Conservation (phyloP, 64 coral and sea anemone genomes). For the Catalaphyllia jardinei region DNA sequence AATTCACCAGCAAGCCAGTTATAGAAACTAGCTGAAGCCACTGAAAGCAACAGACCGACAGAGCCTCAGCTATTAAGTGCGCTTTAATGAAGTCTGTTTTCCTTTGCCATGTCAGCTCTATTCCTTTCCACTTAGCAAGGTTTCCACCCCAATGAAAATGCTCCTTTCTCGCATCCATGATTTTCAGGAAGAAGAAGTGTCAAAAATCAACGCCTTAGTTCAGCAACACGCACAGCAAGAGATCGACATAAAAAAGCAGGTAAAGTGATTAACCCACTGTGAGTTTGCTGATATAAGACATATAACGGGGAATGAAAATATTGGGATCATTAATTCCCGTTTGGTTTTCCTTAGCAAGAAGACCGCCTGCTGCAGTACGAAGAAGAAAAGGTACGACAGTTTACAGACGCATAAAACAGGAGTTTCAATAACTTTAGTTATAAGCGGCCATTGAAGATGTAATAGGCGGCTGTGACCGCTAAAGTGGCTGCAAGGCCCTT, state of each 20-base stretch:
- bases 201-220: constrained; percentile 1
- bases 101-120: too few relatives aligned
- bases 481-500: too few relatives aligned
- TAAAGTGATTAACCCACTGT: neutral
- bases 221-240: constrained; percentile 21
- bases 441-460: too few relatives aligned
- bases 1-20: too few relatives aligned
- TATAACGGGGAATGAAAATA: neutral
- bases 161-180: neutral
- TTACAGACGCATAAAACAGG: too few relatives aligned
- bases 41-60: too few relatives aligned
- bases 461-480: too few relatives aligned
- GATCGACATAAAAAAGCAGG: constrained; percentile 45
- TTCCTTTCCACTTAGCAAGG: too few relatives aligned
- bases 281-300: neutral
- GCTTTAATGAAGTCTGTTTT: too few relatives aligned
- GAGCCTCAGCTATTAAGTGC: too few relatives aligned
- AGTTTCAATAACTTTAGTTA: too few relatives aligned
- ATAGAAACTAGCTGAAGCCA: too few relatives aligned
- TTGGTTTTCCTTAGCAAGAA: constrained; percentile 52
- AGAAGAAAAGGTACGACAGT: constrained; percentile 54
- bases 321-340: neutral
- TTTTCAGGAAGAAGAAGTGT: constrained; percentile 54
- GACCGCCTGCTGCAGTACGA: constrained; percentile 67
- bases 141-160: neutral